These are phyloP conservation scores for Gambusia yucatana DNA, from an alignment of 2,797 vertebrate species.

Conservation along the genomic window DNA sequence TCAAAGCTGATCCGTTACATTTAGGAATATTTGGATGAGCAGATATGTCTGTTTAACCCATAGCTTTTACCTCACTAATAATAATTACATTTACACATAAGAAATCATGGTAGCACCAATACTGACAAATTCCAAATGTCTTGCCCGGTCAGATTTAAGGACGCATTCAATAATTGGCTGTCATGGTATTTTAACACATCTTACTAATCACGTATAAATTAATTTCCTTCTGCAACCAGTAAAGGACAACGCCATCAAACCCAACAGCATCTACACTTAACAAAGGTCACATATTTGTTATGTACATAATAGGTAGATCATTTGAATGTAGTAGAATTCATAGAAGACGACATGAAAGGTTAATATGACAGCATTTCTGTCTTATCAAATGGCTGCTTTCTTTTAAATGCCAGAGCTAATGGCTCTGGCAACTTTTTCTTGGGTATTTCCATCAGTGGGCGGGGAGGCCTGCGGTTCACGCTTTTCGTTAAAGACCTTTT, in stretches of 20 bases:
- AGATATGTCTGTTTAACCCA: not conserved
- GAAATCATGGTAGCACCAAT: not conserved
- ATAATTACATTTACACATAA: not conserved
- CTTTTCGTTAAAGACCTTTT: slow-evolving; percentile 63
- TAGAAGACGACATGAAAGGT: slow-evolving; percentile 40
- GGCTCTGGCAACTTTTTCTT: slow-evolving; percentile 46
- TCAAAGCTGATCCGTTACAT: not conserved
- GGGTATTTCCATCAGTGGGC: slow-evolving; percentile 36
- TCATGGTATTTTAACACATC: not conserved
- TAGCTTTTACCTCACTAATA: not conserved
- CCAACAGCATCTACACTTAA: slow-evolving; percentile 46
- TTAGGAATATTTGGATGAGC: not conserved
- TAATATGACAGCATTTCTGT: slow-evolving; percentile 57
- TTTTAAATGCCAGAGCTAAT: slow-evolving; percentile 58
- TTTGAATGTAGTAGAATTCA: slow-evolving; percentile 49
- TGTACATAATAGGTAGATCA: slow-evolving; percentile 55
- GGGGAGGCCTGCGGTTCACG: slow-evolving; percentile 19
- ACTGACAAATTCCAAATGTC: not conserved
- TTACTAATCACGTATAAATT: slow-evolving; percentile 4
- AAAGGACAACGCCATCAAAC: slow-evolving; percentile 64
- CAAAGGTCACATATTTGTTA: slow-evolving; percentile 60
- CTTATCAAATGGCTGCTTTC: slow-evolving; percentile 37
- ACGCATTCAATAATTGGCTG: not conserved
- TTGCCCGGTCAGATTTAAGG: not conserved
- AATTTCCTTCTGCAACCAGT: slow-evolving; percentile 16